These are phyloP conservation scores for Lepidochrysops patricia DNA, from an alignment of 2,888 invertebrate species.

Conservation along the genomic window DNA sequence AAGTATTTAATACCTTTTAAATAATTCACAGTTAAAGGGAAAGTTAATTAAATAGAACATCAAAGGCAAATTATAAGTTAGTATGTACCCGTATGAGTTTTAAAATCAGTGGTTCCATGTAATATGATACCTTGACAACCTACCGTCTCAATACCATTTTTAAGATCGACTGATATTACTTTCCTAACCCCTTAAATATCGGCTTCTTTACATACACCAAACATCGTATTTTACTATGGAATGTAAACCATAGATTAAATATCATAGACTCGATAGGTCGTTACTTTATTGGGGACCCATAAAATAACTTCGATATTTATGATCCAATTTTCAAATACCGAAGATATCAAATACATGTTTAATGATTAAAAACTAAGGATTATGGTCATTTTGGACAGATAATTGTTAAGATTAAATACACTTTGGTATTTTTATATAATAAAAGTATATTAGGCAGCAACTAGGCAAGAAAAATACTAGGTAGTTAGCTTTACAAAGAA, in stretches of 20 bases:
- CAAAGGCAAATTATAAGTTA: too few species aligned
- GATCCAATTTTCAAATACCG: slow-evolving; percentile 6
- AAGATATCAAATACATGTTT: neutral
- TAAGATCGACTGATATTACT: neutral
- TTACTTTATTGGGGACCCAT: neutral
- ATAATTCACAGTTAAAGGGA: too few species aligned
- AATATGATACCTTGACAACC: neutral
- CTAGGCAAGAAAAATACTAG: too few species aligned
- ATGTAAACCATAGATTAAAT: slow-evolving; percentile 4
- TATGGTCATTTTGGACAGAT: neutral
- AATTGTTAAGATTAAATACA: neutral
- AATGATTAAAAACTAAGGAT: slow-evolving; percentile 1
- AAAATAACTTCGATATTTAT: neutral
- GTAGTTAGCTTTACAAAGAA: too few species aligned
- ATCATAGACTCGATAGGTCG: neutral
- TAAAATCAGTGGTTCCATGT: too few species aligned
- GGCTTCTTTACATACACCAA: neutral
- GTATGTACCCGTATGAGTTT: too few species aligned
- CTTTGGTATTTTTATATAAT: too few species aligned
- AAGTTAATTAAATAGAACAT: too few species aligned
- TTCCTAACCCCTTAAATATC: neutral
- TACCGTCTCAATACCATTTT: neutral
- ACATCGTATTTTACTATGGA: slow-evolving; percentile 7
- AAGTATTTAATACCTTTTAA: too few species aligned
- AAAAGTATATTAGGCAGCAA: too few species aligned